Evolutionary conservation across 1,140 invertebrate species (phyloP).

Genomic region (Scaptodrosophila lebanonensis): DNA sequence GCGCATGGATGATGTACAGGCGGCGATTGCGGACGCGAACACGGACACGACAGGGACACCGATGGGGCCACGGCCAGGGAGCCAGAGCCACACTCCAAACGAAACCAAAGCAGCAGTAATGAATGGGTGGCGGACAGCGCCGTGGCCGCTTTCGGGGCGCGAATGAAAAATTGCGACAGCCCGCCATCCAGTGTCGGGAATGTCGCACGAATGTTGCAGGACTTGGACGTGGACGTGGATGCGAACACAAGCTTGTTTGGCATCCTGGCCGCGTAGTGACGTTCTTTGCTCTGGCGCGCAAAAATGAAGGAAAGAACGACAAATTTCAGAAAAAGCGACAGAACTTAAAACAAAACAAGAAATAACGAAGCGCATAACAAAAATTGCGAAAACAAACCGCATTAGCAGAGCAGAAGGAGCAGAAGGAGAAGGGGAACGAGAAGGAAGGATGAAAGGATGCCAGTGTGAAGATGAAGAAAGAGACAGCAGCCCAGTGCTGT

Average conservation of each 20-base stretch:
- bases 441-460: background rate
- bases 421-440: background rate
- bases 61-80: slow-evolving; percentile 16
- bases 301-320: slow-evolving; percentile 10
- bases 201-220: slow-evolving; percentile 12
- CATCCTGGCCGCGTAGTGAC: slow-evolving; percentile 65
- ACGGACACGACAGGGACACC: slow-evolving; percentile 24
- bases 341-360: slow-evolving; percentile 62
- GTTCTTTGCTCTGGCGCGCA: slow-evolving; percentile 55
- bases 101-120: slow-evolving; percentile 58
- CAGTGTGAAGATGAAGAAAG: background rate
- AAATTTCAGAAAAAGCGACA: slow-evolving; percentile 36
- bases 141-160: slow-evolving; percentile 18
- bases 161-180: slow-evolving; percentile 64
- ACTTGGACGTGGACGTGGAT: slow-evolving; percentile 20
- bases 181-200: background rate
- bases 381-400: slow-evolving; percentile 65
- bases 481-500: slow-evolving; percentile 41
- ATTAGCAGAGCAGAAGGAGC: slow-evolving; percentile 38
- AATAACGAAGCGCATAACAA: slow-evolving; percentile 67
- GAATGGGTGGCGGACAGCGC: slow-evolving; percentile 41
- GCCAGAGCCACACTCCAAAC: slow-evolving; percentile 30
- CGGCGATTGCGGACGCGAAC: slow-evolving; percentile 53
- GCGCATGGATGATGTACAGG: slow-evolving; percentile 58
- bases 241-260: slow-evolving; percentile 68